These are phyloP conservation scores for Balearica regulorum DNA, from an alignment of 2,797 vertebrate species.

Conservation along the genomic window DNA sequence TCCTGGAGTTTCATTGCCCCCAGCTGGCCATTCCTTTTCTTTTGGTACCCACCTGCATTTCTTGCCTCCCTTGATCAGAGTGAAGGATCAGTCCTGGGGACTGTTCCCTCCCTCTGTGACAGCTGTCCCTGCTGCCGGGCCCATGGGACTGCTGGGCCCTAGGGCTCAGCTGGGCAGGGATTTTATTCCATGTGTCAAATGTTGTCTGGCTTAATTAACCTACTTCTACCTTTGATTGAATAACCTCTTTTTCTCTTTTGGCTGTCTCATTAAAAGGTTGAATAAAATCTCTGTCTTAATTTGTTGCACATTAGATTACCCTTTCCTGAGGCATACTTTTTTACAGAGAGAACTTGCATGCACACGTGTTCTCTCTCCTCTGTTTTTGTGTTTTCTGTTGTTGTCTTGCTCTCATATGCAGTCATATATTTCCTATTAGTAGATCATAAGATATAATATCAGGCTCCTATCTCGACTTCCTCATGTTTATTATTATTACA, in stretches of 20 bases:
- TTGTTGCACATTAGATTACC: neutral
- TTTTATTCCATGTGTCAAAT: neutral
- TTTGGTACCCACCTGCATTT: neutral
- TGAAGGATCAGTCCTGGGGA: neutral
- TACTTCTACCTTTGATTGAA: neutral
- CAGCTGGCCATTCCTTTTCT: slow-evolving; percentile 22
- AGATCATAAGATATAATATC: neutral
- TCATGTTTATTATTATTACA: neutral
- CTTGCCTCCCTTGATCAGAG: neutral
- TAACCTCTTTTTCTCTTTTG: neutral
- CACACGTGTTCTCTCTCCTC: rapidly evolving
- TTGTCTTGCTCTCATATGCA: neutral
- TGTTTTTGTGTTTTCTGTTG: neutral
- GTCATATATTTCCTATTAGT: neutral
- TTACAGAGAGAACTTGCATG: neutral
- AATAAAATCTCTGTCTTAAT: neutral
- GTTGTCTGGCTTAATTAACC: slow-evolving; percentile 1
- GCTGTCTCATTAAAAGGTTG: neutral
- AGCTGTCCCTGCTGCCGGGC: neutral
- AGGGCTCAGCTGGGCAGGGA: neutral
- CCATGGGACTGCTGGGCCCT: neutral
- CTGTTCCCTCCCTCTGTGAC: neutral
- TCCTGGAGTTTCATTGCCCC: slow-evolving; percentile 50
- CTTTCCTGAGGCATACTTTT: neutral
- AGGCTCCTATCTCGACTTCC: neutral